A percentile compares a stretch with the other conserved stretches of the same genome.
Evolutionary conservation across 2,888 invertebrate genomes (phyloP).

Genomic region (Siphonodentalium dalli): DNA sequence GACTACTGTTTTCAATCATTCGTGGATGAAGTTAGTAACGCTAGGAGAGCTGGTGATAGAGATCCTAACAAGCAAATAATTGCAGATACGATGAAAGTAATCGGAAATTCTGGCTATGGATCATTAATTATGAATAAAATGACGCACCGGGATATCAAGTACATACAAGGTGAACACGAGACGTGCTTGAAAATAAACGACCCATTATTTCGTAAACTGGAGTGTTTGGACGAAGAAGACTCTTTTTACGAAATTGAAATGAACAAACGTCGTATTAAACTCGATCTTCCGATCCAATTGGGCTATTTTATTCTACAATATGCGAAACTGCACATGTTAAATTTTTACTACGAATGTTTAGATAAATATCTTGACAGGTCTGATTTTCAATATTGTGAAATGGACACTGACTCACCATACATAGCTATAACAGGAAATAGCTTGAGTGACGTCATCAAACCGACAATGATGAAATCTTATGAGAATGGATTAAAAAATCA

Average conservation of each 20-base stretch:
- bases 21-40: constrained; percentile 18
- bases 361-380: constrained; percentile 28
- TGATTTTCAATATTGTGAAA: constrained; percentile 29
- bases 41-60: constrained; percentile 18
- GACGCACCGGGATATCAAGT: constrained; percentile 18
- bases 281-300: constrained; percentile 32
- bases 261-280: constrained; percentile 22
- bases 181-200: constrained; percentile 20
- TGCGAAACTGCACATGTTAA: constrained; percentile 34
- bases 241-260: constrained; percentile 25
- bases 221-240: constrained; percentile 19
- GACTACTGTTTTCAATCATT: constrained; percentile 24
- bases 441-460: constrained; percentile 20
- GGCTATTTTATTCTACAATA: constrained; percentile 35
- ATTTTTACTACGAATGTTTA: constrained; percentile 34
- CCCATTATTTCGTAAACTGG: constrained; percentile 22
- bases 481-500: not conserved
- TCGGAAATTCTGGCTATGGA: constrained; percentile 25
- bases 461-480: not conserved
- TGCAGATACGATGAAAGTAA: constrained; percentile 21
- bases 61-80: constrained; percentile 11
- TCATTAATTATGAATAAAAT: constrained; percentile 31
- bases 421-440: constrained; percentile 23
- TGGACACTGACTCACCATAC: constrained; percentile 36
- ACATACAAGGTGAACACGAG: constrained; percentile 23